A percentile compares a stretch with the other conserved stretches of the same genome.
Conservation (phyloP, 2,113 vertebrate genomes). For the Peromyscus leucopus region DNA sequence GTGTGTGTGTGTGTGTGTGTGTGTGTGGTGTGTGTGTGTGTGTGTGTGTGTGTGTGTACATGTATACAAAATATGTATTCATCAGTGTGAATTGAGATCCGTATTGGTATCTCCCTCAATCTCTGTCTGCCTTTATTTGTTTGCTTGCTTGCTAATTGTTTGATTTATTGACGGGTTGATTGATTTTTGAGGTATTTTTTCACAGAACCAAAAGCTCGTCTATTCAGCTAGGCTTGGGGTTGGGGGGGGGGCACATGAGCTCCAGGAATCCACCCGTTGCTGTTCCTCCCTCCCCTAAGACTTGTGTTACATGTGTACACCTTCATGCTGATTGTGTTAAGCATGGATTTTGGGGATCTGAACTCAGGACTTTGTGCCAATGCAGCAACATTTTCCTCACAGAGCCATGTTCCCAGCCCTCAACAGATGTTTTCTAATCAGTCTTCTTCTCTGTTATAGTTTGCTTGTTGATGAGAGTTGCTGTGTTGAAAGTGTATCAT, state of each 20-base stretch:
- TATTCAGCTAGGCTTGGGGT: background rate
- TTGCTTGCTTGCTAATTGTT: background rate
- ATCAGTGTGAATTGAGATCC: background rate
- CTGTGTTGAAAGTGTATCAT: background rate
- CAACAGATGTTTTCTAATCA: background rate
- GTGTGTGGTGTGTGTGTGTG: background rate
- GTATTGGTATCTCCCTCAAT: background rate
- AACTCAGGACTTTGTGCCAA: background rate
- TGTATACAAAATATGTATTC: background rate
- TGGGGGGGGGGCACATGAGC: background rate
- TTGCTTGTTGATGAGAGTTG: constrained; percentile 23
- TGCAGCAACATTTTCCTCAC: background rate
- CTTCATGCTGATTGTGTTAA: background rate
- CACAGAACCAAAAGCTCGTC: background rate
- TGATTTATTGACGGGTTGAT: background rate
- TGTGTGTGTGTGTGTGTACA: too few relatives aligned
- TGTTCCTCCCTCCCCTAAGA: background rate
- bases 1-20: too few relatives aligned
- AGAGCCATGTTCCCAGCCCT: background rate
- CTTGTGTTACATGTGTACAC: background rate
- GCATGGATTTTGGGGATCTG: background rate
- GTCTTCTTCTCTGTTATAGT: constrained; percentile 31
- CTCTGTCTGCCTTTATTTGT: background rate
- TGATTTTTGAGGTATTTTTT: background rate
- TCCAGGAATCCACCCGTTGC: background rate